Evolutionary conservation across 2,797 vertebrate species (phyloP).

Genomic region (Synanceia verrucosa): DNA sequence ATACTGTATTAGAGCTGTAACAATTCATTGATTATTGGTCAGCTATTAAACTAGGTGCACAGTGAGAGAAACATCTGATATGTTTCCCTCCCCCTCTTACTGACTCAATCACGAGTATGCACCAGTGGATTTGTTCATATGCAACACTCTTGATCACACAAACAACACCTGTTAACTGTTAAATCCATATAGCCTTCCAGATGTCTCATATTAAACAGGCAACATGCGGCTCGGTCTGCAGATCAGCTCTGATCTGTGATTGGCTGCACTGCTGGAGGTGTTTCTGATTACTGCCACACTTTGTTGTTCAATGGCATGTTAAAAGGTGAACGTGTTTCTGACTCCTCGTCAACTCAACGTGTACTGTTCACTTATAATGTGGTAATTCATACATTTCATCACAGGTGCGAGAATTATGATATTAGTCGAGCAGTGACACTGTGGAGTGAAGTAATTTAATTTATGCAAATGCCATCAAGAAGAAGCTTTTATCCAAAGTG

Average conservation of each 20-base stretch:
- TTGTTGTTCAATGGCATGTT: slow-evolving; percentile 2
- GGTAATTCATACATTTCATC: slow-evolving; percentile 14
- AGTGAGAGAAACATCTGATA: slow-evolving; percentile 11
- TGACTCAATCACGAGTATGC: slow-evolving; percentile 6
- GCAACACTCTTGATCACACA: slow-evolving; percentile 59
- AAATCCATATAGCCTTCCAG: slow-evolving; percentile 65
- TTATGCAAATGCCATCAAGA: slow-evolving; percentile 47
- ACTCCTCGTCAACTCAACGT: background rate
- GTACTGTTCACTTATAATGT: background rate
- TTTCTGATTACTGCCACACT: background rate
- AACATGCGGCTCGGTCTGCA: slow-evolving; percentile 31
- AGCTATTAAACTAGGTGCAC: too few species aligned
- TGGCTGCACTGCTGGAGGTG: slow-evolving; percentile 28
- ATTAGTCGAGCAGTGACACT: slow-evolving; percentile 25
- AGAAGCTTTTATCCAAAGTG: slow-evolving; percentile 42
- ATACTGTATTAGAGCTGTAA: background rate
- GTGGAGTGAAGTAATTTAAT: slow-evolving; percentile 46
- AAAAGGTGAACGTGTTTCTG: slow-evolving; percentile 15
- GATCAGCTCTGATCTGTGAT: slow-evolving; percentile 30
- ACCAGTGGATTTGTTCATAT: slow-evolving; percentile 49
- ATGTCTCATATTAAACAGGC: slow-evolving; percentile 56
- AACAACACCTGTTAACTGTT: slow-evolving; percentile 67
- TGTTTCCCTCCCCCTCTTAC: background rate
- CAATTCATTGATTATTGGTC: too few species aligned
- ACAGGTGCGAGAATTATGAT: slow-evolving; percentile 14